Percentiles rank a stretch among this genome's conserved stretches.
These are phyloP conservation scores for Brenthis daphne DNA, from an alignment of 2,888 invertebrate species.

Conservation along the genomic window DNA sequence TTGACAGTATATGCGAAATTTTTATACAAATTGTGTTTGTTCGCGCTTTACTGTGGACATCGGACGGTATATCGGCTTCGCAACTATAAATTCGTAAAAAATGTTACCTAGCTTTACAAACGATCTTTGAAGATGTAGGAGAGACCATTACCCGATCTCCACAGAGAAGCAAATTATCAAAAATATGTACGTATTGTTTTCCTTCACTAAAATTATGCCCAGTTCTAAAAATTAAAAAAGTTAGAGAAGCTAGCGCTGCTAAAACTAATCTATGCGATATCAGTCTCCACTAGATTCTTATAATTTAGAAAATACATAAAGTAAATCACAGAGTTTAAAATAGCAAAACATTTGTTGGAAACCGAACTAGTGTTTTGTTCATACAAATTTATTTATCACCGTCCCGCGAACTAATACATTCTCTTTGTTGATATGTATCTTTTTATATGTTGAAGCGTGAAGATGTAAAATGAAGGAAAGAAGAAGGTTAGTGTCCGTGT, in stretches of 20 bases:
- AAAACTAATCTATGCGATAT: conserved; percentile 82
- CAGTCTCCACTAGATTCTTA: conserved; percentile 82
- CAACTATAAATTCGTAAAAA: conserved; percentile 36
- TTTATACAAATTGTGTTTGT: conserved; percentile 54
- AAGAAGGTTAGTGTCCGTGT: conserved; percentile 72
- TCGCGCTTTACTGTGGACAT: conserved; percentile 61
- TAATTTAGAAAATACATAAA: conserved; percentile 81
- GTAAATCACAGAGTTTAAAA: conserved; percentile 81
- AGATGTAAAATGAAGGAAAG: conserved; percentile 57
- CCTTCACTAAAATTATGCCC: conserved; percentile 60
- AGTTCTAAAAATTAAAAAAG: conserved; percentile 69
- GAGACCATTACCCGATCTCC: conserved; percentile 48
- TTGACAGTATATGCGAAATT: conserved; percentile 70
- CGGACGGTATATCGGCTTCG: conserved; percentile 33
- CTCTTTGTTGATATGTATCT: conserved; percentile 78
- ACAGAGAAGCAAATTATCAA: conserved; percentile 67
- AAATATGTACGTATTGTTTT: conserved; percentile 62
- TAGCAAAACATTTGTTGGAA: conserved; percentile 75
- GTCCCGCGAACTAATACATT: conserved; percentile 66
- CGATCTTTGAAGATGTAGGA: conserved; percentile 22
- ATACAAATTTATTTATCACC: conserved; percentile 56
- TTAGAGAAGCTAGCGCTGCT: conserved; percentile 81
- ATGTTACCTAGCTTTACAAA: conserved; percentile 26
- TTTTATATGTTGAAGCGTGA: conserved; percentile 67
- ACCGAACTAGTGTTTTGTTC: conserved; percentile 62